Conservation (phyloP, 2,888 invertebrate species). For the Itoplectis maculator region DNA sequence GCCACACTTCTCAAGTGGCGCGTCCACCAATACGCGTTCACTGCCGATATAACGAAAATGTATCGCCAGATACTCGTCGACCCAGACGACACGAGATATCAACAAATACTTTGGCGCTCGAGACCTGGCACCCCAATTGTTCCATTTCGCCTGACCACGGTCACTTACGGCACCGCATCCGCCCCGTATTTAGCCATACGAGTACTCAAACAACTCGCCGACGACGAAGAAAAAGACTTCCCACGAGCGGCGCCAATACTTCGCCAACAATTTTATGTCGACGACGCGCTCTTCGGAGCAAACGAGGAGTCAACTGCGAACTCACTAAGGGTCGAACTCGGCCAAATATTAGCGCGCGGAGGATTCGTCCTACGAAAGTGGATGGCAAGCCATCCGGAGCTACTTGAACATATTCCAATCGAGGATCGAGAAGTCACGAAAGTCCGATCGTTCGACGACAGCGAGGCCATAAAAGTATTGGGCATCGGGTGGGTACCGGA, state of each 20-base stretch:
- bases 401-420: slow-evolving; percentile 11
- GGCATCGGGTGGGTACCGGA: slow-evolving; percentile 42
- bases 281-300: slow-evolving; percentile 49
- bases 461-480: slow-evolving; percentile 11
- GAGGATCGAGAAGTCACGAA: neutral
- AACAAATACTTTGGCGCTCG: slow-evolving; percentile 72
- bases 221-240: neutral
- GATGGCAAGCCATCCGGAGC: slow-evolving; percentile 17
- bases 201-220: slow-evolving; percentile 69
- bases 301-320: slow-evolving; percentile 8
- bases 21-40: slow-evolving; percentile 46
- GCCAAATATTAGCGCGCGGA: slow-evolving; percentile 21
- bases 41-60: slow-evolving; percentile 59
- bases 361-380: slow-evolving; percentile 44
- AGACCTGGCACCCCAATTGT: slow-evolving; percentile 14
- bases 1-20: slow-evolving; percentile 45
- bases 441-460: slow-evolving; percentile 26
- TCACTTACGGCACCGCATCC: slow-evolving; percentile 72
- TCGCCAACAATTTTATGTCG: slow-evolving; percentile 70
- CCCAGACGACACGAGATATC: slow-evolving; percentile 63
- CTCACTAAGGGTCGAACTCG: slow-evolving; percentile 14
- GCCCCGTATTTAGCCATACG: slow-evolving; percentile 72
- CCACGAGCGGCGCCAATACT: slow-evolving; percentile 65
- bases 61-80: slow-evolving; percentile 51
- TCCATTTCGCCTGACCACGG: slow-evolving; percentile 63